Conservation (phyloP, 2,888 invertebrate species). For the Pseudolycoriella hygida region DNA sequence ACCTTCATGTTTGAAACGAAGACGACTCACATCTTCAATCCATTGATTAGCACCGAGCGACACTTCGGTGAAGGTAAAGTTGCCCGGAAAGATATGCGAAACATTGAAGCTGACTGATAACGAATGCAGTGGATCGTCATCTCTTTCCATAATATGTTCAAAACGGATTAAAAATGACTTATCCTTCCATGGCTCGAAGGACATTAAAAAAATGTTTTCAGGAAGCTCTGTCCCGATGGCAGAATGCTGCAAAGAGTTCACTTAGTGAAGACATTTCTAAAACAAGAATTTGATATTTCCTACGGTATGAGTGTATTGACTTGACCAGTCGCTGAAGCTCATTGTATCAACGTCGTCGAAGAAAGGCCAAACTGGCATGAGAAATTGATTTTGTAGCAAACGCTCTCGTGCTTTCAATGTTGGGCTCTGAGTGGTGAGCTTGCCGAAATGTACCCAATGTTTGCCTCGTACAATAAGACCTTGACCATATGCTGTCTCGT, state of each 20-base stretch:
- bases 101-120: constrained; percentile 19
- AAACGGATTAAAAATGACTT: constrained; percentile 47
- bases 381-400: constrained; percentile 32
- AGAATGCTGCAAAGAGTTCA: constrained; percentile 28
- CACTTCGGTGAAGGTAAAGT: constrained; percentile 43
- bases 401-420: constrained; percentile 28
- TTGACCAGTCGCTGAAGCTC: constrained; percentile 34
- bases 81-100: constrained; percentile 33
- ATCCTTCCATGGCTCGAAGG: constrained; percentile 58
- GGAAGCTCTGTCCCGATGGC: constrained; percentile 41
- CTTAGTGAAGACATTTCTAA: not conserved
- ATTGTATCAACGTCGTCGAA: constrained; percentile 35
- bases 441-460: constrained; percentile 33
- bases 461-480: constrained; percentile 56
- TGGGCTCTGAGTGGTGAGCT: constrained; percentile 18
- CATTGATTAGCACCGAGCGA: constrained; percentile 53
- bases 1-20: constrained; percentile 18
- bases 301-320: constrained; percentile 12
- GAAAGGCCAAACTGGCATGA: constrained; percentile 42
- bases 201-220: constrained; percentile 53
- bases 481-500: constrained; percentile 53
- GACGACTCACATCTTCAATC: constrained; percentile 30
- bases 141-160: constrained; percentile 54
- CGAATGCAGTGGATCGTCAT: constrained; percentile 38
- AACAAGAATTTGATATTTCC: constrained; percentile 11